A percentile compares a stretch with the other conserved stretches of the same genome.
Evolutionary conservation across 2,888 invertebrate genomes (phyloP).

Genomic region (Thymelicus sylvestris): DNA sequence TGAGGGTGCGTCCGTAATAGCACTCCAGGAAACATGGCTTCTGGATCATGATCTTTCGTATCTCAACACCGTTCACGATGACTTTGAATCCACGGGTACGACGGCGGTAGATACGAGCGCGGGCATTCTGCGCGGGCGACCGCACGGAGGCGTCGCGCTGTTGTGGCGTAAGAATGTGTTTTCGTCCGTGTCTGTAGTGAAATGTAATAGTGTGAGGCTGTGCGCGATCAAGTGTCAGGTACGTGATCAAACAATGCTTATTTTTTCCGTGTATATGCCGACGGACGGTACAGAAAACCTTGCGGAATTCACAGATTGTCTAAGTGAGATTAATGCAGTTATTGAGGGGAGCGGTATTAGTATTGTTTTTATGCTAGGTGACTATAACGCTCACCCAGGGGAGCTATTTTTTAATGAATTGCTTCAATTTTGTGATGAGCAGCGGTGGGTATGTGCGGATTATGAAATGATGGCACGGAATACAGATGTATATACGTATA

Average conservation of each 20-base stretch:
- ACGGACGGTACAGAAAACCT: conserved; percentile 33
- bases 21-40: too few species aligned
- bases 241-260: conserved; percentile 25
- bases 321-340: conserved; percentile 36
- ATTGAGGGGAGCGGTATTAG: conserved; percentile 28
- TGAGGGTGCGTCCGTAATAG: conserved; percentile 42
- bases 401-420: conserved; percentile 37
- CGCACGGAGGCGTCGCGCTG: conserved; percentile 44
- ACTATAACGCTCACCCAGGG: conserved; percentile 31
- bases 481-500: conserved; percentile 20
- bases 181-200: conserved; percentile 41
- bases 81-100: conserved; percentile 43
- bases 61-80: conserved; percentile 40
- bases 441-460: conserved; percentile 33
- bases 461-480: conserved; percentile 14
- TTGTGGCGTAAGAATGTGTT: conserved; percentile 45
- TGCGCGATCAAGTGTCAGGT: conserved; percentile 39
- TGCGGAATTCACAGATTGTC: conserved; percentile 33
- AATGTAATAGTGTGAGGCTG: conserved; percentile 42
- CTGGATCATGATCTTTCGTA: conserved; percentile 34
- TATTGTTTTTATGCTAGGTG: conserved; percentile 23
- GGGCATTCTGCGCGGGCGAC: conserved; percentile 42
- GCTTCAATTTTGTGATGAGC: conserved; percentile 31
- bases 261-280: conserved; percentile 40
- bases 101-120: conserved; percentile 46